Percentiles rank a stretch among this genome's conserved stretches.
These are phyloP conservation scores for Tiliacea citrago DNA, from an alignment of 2,888 invertebrate species.

Conservation along the genomic window DNA sequence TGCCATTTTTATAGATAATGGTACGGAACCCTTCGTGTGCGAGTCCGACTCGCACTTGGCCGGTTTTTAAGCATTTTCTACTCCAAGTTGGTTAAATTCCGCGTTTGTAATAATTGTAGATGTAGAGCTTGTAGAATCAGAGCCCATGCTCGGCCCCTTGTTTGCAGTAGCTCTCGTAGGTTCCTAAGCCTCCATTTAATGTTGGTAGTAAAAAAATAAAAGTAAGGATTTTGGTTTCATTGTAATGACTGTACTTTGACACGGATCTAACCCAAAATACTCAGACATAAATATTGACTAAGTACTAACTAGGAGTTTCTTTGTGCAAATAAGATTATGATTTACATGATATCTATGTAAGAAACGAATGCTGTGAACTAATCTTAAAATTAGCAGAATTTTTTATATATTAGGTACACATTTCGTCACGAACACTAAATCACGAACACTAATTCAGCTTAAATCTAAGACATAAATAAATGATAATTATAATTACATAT, in stretches of 20 bases:
- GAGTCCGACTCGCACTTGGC: too few species aligned
- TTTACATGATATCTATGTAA: not conserved
- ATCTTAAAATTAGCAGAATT: too few species aligned
- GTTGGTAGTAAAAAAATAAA: not conserved
- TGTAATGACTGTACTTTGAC: constrained; percentile 5
- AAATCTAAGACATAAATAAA: too few species aligned
- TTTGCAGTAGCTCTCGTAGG: not conserved
- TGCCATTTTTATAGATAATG: too few species aligned
- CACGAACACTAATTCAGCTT: too few species aligned
- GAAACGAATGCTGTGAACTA: too few species aligned
- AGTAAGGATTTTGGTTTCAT: not conserved
- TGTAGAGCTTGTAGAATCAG: too few species aligned
- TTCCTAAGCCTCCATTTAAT: not conserved
- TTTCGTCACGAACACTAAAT: too few species aligned
- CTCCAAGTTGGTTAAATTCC: not conserved
- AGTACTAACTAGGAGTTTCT: not conserved
- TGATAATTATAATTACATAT: too few species aligned
- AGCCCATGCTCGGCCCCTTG: not conserved
- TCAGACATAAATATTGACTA: constrained; percentile 22
- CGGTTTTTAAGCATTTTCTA: not conserved
- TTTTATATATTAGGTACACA: too few species aligned
- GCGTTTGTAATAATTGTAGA: too few species aligned
- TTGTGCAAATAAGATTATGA: not conserved
- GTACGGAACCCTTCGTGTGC: too few species aligned
- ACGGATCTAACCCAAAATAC: not conserved